Evolutionary conservation across 2,113 vertebrate species (phyloP), one percentile per base, ranked within the genome.

Genomic region (Fukomys damarensis): DNA sequence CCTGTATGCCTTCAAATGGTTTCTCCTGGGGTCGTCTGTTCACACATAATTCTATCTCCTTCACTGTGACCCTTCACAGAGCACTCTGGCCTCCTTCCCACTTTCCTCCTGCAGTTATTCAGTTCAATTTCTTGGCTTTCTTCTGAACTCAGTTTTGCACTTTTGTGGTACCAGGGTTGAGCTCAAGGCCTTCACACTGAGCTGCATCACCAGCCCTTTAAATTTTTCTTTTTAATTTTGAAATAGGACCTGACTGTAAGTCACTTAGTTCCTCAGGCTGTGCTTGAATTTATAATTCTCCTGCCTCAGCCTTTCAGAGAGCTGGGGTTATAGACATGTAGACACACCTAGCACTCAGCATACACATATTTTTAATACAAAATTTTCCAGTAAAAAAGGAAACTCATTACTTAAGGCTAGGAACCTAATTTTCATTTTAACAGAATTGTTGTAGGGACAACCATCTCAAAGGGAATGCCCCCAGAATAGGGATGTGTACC

Each of bases 11-110:
- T 86, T 74, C 74, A 52, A 32, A 74, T 16, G 24, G 26, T 26
- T 41, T 38, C 7, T 2, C 32, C 12, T 14, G 32, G 2, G 58
- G 9, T n/a, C 9, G 30, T 56, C 46, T 56, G 35, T 46, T 24
- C 28, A 90, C 28, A 16, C 4, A 0, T 14, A 4, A 4, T 26
- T 11, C 20, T 12, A 24, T 7, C 0, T 13, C 38, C 1, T 59
- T 7, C n/a, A 6, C 58, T 52, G 13, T 16, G 59, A 63, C 4
- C 20, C 7, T 65, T 77, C 49, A 43, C 38, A 80, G 49, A 46
- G 10, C 28, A 4, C 13, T 19, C 46, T 3, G 35, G 32, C 22
- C 10, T 0, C 24, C 32, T 77, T 49, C 82, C 22, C 35, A 2
- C 12, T 22, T 32, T 17, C 28, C n/a, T 63, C 58, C 54, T 5